phyloP scores from a whole-genome alignment of 2,113 vertebrate genomes.

The Notarius quadriscutis region DNA sequence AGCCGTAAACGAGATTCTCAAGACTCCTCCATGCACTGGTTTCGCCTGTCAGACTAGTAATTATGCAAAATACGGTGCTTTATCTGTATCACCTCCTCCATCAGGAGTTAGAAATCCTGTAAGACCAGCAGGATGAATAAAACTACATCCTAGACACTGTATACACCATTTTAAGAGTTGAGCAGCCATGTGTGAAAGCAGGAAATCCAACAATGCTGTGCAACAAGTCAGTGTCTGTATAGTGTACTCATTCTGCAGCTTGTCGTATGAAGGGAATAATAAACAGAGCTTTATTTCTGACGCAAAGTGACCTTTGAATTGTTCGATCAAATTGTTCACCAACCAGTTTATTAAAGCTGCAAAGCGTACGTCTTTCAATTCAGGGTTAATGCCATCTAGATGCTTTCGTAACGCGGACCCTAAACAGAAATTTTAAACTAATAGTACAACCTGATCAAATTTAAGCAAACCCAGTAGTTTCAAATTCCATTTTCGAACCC shows the following conservation, averaged over 20 bases:
- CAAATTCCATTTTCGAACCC: not conserved
- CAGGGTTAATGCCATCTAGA: not conserved
- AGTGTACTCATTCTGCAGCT: not conserved
- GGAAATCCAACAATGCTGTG: not conserved
- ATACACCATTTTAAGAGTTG: not conserved
- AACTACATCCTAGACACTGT: not conserved
- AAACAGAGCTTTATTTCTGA: not conserved
- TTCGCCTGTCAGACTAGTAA: conserved; percentile 74
- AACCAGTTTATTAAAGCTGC: not conserved
- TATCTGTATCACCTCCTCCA: conserved; percentile 71
- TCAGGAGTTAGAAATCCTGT: not conserved
- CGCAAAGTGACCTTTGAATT: not conserved
- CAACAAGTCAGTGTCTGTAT: not conserved
- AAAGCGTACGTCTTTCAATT: not conserved
- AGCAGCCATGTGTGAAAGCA: not conserved
- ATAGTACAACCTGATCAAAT: not conserved
- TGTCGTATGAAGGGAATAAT: not conserved
- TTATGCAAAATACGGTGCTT: conserved; percentile 76
- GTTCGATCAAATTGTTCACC: not conserved
- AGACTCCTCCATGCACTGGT: conserved; percentile 62
- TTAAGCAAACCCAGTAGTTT: not conserved
- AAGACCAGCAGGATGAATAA: too few species aligned
- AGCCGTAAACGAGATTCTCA: conserved; percentile 66
- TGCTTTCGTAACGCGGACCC: not conserved
- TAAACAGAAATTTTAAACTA: not conserved